Evolutionary conservation across 2,888 invertebrate species (phyloP).

Genomic region (Drosophila siamana): DNA sequence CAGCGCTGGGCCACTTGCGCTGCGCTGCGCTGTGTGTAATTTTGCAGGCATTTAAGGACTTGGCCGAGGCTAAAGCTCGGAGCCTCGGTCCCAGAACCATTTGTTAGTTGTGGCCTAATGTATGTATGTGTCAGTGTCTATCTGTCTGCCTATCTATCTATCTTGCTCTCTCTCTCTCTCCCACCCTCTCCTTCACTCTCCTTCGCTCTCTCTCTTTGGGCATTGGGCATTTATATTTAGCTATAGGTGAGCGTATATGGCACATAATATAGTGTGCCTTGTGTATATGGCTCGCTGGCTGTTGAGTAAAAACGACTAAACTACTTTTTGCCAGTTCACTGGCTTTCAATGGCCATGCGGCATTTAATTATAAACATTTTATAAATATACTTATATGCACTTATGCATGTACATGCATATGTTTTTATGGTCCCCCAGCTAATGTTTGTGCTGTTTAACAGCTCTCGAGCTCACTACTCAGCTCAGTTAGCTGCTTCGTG

Average conservation of each 20-base stretch:
- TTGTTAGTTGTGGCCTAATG: conserved; percentile 50
- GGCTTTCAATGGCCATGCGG: conserved; percentile 66
- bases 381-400: conserved; percentile 28
- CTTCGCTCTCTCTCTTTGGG: not conserved
- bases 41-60: conserved; percentile 55
- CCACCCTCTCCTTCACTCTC: no score
- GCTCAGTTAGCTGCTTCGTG: no score
- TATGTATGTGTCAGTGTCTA: conserved; percentile 9
- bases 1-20: conserved; percentile 22
- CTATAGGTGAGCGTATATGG: conserved; percentile 21
- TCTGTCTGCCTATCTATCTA: conserved; percentile 16
- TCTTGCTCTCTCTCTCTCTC: not conserved
- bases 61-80: conserved; percentile 8
- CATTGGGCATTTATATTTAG: conserved; percentile 61
- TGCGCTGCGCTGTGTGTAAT: conserved; percentile 35
- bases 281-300: conserved; percentile 37
- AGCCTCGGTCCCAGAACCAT: conserved; percentile 45
- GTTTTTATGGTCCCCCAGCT: no score
- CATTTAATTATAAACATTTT: conserved; percentile 67
- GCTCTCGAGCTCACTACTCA: no score
- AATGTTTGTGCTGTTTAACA: conserved; percentile 52
- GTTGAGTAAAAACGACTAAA: conserved; percentile 58
- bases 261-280: conserved; percentile 12
- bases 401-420: no score
- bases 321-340: conserved; percentile 76